Evolutionary conservation across 2,797 vertebrate species (phyloP).

Genomic region (Acrossocheilus fasciatus): DNA sequence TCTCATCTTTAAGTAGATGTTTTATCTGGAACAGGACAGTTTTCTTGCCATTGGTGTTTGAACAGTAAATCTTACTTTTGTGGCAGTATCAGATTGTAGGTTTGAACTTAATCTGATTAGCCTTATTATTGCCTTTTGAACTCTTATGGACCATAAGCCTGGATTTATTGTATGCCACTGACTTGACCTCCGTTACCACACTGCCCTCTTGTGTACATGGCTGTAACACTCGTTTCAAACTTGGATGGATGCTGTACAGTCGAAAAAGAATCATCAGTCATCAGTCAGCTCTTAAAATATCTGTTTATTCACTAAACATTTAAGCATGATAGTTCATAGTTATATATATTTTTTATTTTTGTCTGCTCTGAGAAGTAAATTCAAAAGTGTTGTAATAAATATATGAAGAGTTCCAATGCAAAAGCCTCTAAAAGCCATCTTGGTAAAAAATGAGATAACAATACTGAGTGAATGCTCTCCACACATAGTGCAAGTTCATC

Average conservation of each 20-base stretch:
- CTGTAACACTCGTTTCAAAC: not conserved
- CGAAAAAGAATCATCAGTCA: not conserved
- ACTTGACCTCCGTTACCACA: slow-evolving; percentile 12
- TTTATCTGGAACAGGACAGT: not conserved
- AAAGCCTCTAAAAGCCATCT: too few species aligned
- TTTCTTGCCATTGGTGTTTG: not conserved
- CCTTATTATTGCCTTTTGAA: slow-evolving; percentile 13
- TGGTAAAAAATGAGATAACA: too few species aligned
- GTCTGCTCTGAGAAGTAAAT: not conserved
- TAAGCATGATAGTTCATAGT: not conserved
- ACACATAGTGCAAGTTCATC: too few species aligned
- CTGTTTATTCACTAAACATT: not conserved
- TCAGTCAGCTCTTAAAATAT: not conserved
- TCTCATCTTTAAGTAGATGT: not conserved
- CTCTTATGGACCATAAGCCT: not conserved
- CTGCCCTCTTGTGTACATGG: slow-evolving; percentile 40
- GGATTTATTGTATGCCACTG: not conserved
- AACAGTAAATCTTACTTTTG: not conserved
- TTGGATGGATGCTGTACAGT: not conserved
- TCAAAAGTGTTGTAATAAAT: not conserved
- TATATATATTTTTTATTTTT: not conserved
- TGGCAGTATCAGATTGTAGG: slow-evolving; percentile 1
- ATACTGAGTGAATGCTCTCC: too few species aligned
- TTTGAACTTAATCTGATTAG: slow-evolving; percentile 17
- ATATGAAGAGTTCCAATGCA: too few species aligned